Conservation (phyloP, 2,113 vertebrate species). For the Chloebia gouldiae region DNA sequence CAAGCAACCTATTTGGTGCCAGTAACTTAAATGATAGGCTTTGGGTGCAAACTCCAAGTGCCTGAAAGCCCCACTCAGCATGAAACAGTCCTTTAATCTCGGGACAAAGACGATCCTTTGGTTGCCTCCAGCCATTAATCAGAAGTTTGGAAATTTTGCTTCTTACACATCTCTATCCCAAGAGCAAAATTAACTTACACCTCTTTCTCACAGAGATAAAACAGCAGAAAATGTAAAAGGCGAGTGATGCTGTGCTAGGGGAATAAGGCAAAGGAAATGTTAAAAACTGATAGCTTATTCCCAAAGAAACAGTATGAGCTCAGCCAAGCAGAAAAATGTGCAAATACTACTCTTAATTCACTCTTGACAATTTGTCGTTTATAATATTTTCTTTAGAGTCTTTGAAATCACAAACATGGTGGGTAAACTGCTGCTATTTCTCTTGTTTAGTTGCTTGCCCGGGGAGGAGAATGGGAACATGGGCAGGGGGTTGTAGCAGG, state of each 20-base stretch:
- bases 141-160: conserved; percentile 66
- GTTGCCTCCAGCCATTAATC: conserved; percentile 41
- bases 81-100: conserved; percentile 31
- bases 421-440: conserved; percentile 24
- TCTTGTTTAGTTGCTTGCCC: neutral
- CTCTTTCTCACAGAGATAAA: conserved; percentile 22
- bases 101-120: conserved; percentile 7
- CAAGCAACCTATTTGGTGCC: neutral
- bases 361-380: conserved; percentile 47
- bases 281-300: conserved; percentile 64
- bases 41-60: neutral
- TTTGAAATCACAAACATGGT: neutral
- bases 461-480: neutral
- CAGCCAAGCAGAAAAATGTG: conserved; percentile 52
- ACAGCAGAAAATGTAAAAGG: conserved; percentile 38
- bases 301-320: conserved; percentile 63
- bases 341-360: conserved; percentile 66
- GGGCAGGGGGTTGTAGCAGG: neutral
- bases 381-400: conserved; percentile 64
- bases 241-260: conserved; percentile 35
- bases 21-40: neutral
- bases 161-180: conserved; percentile 40
- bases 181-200: conserved; percentile 70
- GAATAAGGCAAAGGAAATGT: conserved; percentile 62
- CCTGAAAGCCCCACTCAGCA: conserved; percentile 18